phyloP scores from a whole-genome alignment of 2,888 invertebrate species.

The Agonopterix alstromeriana region DNA sequence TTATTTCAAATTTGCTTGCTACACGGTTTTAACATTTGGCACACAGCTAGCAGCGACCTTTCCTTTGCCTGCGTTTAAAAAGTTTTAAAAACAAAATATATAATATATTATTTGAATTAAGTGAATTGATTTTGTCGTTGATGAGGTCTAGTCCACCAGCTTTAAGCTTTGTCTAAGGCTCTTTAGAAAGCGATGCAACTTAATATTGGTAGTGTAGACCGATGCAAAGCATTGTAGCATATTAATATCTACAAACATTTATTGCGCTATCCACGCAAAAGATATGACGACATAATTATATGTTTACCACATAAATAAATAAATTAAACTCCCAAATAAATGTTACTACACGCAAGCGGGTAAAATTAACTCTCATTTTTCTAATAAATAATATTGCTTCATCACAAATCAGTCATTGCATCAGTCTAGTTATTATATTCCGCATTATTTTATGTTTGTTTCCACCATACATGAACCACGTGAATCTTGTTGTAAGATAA shows the following conservation, averaged over 20 bases:
- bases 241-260: conserved; percentile 1
- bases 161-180: no score
- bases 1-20: conserved; percentile 54
- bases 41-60: conserved; percentile 34
- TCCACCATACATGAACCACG: conserved; percentile 10
- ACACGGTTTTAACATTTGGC: conserved; percentile 58
- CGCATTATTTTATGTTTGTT: background rate
- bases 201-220: background rate
- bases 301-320: background rate
- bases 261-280: background rate
- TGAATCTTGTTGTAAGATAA: conserved; percentile 5
- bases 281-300: background rate
- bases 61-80: conserved; percentile 20
- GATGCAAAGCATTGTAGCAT: background rate
- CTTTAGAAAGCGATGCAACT: no score
- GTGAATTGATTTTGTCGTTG: background rate
- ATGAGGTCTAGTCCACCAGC: no score
- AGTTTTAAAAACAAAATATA: conserved; percentile 1
- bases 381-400: conserved; percentile 74
- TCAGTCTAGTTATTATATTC: conserved; percentile 50
- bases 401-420: conserved; percentile 64
- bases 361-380: conserved; percentile 34
- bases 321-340: background rate
- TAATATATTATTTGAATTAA: background rate
- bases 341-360: background rate